phyloP scores from a whole-genome alignment of 2,797 vertebrate genomes.

The Anisognathus igniventris region DNA sequence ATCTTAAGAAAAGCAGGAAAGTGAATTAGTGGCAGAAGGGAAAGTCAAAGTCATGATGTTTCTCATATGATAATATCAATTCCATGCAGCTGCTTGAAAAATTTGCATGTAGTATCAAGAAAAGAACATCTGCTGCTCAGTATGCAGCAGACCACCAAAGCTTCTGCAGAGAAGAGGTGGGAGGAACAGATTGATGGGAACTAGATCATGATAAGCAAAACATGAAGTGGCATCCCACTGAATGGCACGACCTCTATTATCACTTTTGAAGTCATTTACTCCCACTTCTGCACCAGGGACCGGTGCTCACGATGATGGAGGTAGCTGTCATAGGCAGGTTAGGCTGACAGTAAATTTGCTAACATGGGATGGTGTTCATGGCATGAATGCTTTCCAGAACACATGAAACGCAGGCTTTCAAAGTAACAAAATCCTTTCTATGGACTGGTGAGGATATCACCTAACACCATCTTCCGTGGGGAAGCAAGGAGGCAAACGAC shows the following conservation, averaged over 20 bases:
- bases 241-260: conserved; percentile 52
- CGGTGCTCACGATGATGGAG: background rate
- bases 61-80: conserved; percentile 22
- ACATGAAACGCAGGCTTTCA: background rate
- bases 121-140: conserved; percentile 64
- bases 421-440: background rate
- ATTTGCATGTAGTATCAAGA: conserved; percentile 34
- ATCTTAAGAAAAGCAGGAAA: background rate
- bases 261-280: conserved; percentile 28
- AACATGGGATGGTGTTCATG: background rate
- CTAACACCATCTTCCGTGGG: background rate
- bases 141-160: conserved; percentile 42
- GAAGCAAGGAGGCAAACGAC: background rate
- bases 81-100: conserved; percentile 48
- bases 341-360: background rate
- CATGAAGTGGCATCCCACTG: conserved; percentile 19
- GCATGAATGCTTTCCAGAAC: background rate
- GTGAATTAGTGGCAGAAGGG: background rate
- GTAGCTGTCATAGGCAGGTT: background rate
- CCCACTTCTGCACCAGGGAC: background rate
- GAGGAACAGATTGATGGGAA: conserved; percentile 17
- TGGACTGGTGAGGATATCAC: background rate
- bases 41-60: conserved; percentile 16
- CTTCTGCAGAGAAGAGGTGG: background rate
- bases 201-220: conserved; percentile 8